Evolutionary conservation across 2,888 invertebrate species (phyloP).

Genomic region (Neoscelio sp.): DNA sequence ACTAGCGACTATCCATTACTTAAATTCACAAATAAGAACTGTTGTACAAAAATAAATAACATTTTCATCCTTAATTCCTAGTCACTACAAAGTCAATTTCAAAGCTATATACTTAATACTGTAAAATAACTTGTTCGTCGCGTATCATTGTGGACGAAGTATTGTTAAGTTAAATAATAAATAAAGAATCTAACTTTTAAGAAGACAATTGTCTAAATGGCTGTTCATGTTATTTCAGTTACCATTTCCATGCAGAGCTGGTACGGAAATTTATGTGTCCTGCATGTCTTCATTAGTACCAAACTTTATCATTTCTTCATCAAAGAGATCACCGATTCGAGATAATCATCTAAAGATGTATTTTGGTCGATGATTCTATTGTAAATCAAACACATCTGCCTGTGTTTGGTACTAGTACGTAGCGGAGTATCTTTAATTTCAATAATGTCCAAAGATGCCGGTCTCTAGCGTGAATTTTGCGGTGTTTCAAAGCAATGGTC

Average conservation of each 20-base stretch:
- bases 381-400: constrained; percentile 77
- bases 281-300: constrained; percentile 69
- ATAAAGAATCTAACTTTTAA: constrained; percentile 33
- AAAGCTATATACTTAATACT: too few relatives aligned
- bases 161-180: constrained; percentile 12
- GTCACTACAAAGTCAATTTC: constrained; percentile 14
- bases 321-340: constrained; percentile 82
- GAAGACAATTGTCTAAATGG: constrained; percentile 85
- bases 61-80: constrained; percentile 27
- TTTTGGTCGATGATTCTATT: constrained; percentile 69
- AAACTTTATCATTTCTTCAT: constrained; percentile 65
- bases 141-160: too few relatives aligned
- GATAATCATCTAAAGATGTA: constrained; percentile 82
- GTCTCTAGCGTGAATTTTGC: too few relatives aligned
- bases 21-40: neutral
- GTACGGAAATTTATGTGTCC: constrained; percentile 84
- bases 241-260: constrained; percentile 86
- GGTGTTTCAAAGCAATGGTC: constrained; percentile 9
- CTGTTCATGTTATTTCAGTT: constrained; percentile 84
- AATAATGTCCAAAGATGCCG: constrained; percentile 13
- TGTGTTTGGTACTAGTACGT: constrained; percentile 27
- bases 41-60: constrained; percentile 2
- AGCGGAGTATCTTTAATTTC: constrained; percentile 47
- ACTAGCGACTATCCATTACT: neutral
- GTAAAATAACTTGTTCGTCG: too few relatives aligned